phyloP scores from a whole-genome alignment of 2,113 vertebrate genomes.

The Bubo bubo region DNA sequence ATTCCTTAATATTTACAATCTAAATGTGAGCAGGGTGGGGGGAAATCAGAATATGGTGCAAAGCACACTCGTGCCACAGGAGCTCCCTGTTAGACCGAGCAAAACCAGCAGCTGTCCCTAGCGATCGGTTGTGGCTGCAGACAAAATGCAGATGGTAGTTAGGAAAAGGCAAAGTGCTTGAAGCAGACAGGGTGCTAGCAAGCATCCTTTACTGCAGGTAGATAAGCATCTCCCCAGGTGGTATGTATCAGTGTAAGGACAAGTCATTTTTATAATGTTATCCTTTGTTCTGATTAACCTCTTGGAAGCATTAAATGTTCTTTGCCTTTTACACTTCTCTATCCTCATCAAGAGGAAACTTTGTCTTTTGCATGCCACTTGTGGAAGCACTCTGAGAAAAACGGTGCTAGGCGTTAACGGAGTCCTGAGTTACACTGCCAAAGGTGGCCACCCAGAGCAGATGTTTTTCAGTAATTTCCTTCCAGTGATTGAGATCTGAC shows the following conservation, averaged over 20 bases:
- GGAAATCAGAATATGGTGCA: background rate
- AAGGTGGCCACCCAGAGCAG: background rate
- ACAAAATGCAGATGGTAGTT: background rate
- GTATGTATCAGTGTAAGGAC: background rate
- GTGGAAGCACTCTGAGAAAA: background rate
- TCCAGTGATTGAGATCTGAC: background rate
- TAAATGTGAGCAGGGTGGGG: background rate
- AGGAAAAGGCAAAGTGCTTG: background rate
- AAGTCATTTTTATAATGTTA: background rate
- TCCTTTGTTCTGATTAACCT: background rate
- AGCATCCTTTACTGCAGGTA: background rate
- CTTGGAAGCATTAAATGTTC: background rate
- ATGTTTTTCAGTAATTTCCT: background rate
- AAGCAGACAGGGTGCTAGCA: background rate
- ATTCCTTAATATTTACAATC: background rate
- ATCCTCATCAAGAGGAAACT: background rate
- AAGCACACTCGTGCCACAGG: fast-evolving
- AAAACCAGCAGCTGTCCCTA: background rate
- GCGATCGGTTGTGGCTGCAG: background rate
- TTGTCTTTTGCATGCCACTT: background rate
- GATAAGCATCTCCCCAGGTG: background rate
- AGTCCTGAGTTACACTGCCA: background rate
- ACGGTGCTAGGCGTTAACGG: background rate
- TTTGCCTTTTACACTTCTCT: background rate
- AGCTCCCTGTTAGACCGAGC: background rate